Base-by-base conservation (phyloP, 2,113 vertebrate species). In the Caranx ignobilis region DNA sequence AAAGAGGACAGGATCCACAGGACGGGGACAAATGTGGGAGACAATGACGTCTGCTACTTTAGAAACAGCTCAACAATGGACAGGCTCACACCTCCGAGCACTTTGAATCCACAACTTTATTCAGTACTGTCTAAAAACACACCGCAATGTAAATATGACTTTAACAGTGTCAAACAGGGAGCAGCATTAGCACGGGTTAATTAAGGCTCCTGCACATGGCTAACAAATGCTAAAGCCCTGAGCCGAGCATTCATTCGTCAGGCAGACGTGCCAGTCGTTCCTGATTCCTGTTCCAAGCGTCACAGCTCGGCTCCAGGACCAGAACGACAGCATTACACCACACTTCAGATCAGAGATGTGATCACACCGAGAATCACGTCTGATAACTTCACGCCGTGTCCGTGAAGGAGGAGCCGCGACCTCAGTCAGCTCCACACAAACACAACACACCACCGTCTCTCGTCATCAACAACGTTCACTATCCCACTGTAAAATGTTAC, bases 211-310 rank as follows among this genome's bases (percentile, higher is more conserved):
- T 63, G 39, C 11, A 11, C 2, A 4, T 11, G 57, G 61, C 81
- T 74, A 32, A 84, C 32, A 72, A 57, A 85, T 69, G 52, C 63
- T 70, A 84, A 82, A 35, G 39, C 48, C 15, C 8, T 4, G 2
- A 21, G 0, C 7, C 10, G 1, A 39, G 32, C 54, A 71, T 59
- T 45, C 26, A 66, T 59, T 65, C 16, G 64, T 64, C 5, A 13
- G 18, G 11, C 43, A n/a, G 67, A 50, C 2, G 43, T 13, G 50
- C 64, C 12, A 2, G 73, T 59, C 60, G 2, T 21, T 63, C 81
- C 56, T 1, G 6, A 45, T 21, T 68, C 21, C 4, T 6, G 48
- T 11, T 48, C 34, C 10, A 18, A 56, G 37, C 11, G 60, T 47
- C 72, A 69, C 68, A 71, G 35, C 12, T 45, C 26, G 64, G 2